These are phyloP conservation scores for Platycheirus rosarum DNA, from an alignment of 2,888 invertebrate genomes.

Conservation along the genomic window DNA sequence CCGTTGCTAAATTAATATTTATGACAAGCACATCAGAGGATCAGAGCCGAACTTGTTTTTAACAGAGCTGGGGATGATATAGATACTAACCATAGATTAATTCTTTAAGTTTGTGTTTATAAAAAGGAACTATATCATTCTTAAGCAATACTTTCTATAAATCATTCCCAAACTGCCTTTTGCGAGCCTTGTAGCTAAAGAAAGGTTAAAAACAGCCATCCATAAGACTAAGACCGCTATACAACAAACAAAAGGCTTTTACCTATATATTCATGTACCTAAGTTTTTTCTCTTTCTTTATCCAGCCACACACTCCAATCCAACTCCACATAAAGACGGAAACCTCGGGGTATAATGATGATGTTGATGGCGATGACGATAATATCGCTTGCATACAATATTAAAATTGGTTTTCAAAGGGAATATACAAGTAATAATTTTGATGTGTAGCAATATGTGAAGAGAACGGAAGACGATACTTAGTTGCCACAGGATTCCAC, in stretches of 20 bases:
- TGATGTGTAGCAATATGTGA: not conserved
- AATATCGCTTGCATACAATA: conserved; percentile 73
- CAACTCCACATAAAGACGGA: conserved; percentile 24
- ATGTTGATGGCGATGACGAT: conserved; percentile 69
- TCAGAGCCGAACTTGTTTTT: conserved; percentile 9
- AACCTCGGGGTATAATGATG: conserved; percentile 54
- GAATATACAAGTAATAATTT: conserved; percentile 42
- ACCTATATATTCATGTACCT: too few relatives aligned
- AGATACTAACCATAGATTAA: too few relatives aligned
- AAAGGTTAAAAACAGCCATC: conserved; percentile 2
- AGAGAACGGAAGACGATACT: conserved; percentile 56
- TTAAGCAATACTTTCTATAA: conserved; percentile 67
- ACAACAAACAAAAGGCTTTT: conserved; percentile 52
- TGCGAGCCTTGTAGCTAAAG: conserved; percentile 36
- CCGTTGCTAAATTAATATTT: conserved; percentile 72
- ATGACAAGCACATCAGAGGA: conserved; percentile 51
- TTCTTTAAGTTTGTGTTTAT: too few relatives aligned
- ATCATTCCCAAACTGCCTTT: conserved; percentile 57
- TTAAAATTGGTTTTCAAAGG: conserved; percentile 74
- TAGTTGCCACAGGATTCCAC: conserved; percentile 54
- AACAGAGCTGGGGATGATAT: not conserved
- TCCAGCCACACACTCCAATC: conserved; percentile 8
- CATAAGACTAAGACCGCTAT: conserved; percentile 3
- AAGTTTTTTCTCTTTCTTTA: conserved; percentile 12
- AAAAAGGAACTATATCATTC: conserved; percentile 28